Conservation (phyloP, 2,888 invertebrate genomes). For the Heliconius aoede region DNA sequence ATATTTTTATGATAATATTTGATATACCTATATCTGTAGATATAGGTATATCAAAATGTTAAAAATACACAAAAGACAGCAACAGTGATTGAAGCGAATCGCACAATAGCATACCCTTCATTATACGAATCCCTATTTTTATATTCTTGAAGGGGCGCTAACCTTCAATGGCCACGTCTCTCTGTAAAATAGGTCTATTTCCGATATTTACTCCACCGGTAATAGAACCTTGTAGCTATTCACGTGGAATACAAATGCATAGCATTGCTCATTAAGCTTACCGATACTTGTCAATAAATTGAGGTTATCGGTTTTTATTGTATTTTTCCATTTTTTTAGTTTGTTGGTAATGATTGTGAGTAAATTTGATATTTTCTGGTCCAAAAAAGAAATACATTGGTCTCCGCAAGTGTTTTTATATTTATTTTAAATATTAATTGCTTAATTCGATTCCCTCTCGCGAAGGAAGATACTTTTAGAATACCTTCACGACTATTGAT, state of each 20-base stretch:
- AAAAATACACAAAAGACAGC: not conserved
- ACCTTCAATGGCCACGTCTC: constrained; percentile 22
- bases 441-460: too few relatives aligned
- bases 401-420: too few relatives aligned
- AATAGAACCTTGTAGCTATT: constrained; percentile 17
- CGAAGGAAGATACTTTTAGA: too few relatives aligned
- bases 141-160: constrained; percentile 29
- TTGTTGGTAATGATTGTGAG: too few relatives aligned
- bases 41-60: not conserved
- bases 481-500: too few relatives aligned
- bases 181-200: constrained; percentile 14
- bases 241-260: not conserved
- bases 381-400: too few relatives aligned
- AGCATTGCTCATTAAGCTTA: not conserved
- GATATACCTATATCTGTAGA: too few relatives aligned
- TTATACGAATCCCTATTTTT: constrained; percentile 13
- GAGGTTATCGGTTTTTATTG: too few relatives aligned
- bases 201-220: constrained; percentile 15
- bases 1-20: too few relatives aligned
- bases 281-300: not conserved
- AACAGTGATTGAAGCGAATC: constrained; percentile 8
- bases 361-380: too few relatives aligned
- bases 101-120: constrained; percentile 8
- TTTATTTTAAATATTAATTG: too few relatives aligned
- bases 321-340: too few relatives aligned